Percentiles rank a stretch among this genome's conserved stretches.
phyloP scores from a whole-genome alignment of 2,113 vertebrate genomes.

The Varanus salvator region DNA sequence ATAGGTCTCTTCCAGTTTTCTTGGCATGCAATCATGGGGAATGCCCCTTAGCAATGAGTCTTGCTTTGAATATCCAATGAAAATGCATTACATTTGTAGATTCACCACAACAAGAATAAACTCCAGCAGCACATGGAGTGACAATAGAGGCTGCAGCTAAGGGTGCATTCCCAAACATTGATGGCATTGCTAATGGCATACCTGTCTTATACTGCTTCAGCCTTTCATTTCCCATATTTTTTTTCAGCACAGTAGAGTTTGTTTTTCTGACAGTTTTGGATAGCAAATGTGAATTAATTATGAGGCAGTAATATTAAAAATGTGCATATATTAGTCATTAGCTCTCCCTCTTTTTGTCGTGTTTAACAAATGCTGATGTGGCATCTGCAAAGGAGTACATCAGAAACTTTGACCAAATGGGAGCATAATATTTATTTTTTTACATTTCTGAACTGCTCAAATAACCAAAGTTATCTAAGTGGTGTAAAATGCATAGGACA shows the following conservation, averaged over 20 bases:
- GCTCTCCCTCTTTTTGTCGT: background rate
- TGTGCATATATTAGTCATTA: conserved; percentile 30
- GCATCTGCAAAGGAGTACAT: background rate
- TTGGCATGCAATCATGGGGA: conserved; percentile 62
- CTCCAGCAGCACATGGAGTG: conserved; percentile 51
- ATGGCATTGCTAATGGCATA: conserved; percentile 35
- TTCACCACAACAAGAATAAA: conserved; percentile 72
- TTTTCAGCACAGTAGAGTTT: conserved; percentile 14
- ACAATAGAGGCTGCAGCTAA: conserved; percentile 60
- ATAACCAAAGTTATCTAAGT: too few relatives aligned
- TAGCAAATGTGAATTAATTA: conserved; percentile 9
- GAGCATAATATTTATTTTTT: background rate
- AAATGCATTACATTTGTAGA: conserved; percentile 73
- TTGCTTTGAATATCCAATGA: conserved; percentile 64
- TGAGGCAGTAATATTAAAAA: background rate
- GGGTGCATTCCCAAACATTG: conserved; percentile 28
- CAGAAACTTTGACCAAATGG: background rate
- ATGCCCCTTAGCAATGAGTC: conserved; percentile 65
- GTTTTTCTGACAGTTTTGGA: background rate
- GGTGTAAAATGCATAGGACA: too few relatives aligned
- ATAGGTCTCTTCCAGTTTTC: conserved; percentile 56
- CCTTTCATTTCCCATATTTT: conserved; percentile 45
- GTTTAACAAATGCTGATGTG: background rate
- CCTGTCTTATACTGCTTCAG: conserved; percentile 35
- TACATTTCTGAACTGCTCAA: background rate